A percentile compares a stretch with the other conserved stretches of the same genome.
These are phyloP conservation scores for Pachycephala philippinensis DNA, from an alignment of 2,113 vertebrate genomes.

Conservation along the genomic window DNA sequence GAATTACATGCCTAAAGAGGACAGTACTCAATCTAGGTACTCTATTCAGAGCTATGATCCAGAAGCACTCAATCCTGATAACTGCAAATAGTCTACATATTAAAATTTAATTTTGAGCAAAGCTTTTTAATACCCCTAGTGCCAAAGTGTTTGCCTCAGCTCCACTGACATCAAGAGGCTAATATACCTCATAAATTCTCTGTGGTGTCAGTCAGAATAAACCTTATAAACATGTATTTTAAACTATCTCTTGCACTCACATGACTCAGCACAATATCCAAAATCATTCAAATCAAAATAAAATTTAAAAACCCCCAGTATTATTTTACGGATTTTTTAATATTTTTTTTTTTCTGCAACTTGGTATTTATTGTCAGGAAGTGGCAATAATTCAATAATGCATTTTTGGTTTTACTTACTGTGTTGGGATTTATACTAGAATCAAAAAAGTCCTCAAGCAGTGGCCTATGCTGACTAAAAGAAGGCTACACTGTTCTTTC, in stretches of 20 bases:
- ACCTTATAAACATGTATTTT: neutral
- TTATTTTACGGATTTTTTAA: neutral
- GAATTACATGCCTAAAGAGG: neutral
- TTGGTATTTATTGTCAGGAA: neutral
- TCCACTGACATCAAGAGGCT: neutral
- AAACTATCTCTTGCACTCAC: neutral
- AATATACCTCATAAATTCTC: neutral
- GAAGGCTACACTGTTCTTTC: neutral
- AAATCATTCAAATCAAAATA: neutral
- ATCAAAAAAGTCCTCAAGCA: neutral
- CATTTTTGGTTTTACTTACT: neutral
- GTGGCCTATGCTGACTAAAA: neutral
- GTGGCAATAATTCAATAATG: neutral
- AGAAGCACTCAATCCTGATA: neutral
- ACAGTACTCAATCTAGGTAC: neutral
- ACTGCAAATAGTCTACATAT: neutral
- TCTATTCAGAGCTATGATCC: neutral
- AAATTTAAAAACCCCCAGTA: neutral
- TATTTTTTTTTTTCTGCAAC: neutral
- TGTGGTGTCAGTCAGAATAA: neutral
- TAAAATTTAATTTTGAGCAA: neutral
- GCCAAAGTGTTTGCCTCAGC: neutral
- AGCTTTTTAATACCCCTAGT: neutral
- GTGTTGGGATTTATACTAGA: neutral
- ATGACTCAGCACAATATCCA: neutral